A percentile compares a stretch with the other conserved stretches of the same genome.
Evolutionary conservation across 2,113 vertebrate genomes (phyloP).

Genomic region (Megaptera novaeangliae): DNA sequence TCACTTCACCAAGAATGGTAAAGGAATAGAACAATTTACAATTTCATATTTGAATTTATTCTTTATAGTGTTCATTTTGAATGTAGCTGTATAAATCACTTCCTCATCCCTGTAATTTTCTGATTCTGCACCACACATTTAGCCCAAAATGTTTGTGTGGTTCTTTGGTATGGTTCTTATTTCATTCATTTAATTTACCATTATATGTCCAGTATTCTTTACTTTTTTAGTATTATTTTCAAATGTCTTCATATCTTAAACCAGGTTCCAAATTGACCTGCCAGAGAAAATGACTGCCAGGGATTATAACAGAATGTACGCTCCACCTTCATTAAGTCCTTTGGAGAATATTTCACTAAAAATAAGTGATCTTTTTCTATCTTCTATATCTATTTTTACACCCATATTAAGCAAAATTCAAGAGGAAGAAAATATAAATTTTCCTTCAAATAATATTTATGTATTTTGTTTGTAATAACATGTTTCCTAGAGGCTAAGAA

Average conservation of each 20-base stretch:
- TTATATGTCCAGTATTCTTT: neutral
- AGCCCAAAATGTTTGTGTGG: neutral
- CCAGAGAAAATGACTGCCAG: neutral
- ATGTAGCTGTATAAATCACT: neutral
- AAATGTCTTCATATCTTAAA: neutral
- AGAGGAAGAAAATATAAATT: neutral
- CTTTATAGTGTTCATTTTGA: neutral
- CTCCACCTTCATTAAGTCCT: neutral
- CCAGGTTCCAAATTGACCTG: neutral
- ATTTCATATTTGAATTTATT: neutral
- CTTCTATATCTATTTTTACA: neutral
- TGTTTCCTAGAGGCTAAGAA: neutral
- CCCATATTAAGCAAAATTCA: neutral
- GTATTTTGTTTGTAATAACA: neutral
- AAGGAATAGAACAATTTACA: neutral
- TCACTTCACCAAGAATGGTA: neutral
- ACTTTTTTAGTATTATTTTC: neutral
- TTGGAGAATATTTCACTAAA: neutral
- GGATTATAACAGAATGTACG: neutral
- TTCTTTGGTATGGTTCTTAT: neutral
- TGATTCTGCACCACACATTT: neutral
- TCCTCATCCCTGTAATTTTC: neutral
- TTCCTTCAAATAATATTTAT: neutral
- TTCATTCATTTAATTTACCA: neutral
- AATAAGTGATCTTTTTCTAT: neutral